Base-by-base conservation (phyloP, 2,888 invertebrate genomes). In the Netelia inedita region DNA sequence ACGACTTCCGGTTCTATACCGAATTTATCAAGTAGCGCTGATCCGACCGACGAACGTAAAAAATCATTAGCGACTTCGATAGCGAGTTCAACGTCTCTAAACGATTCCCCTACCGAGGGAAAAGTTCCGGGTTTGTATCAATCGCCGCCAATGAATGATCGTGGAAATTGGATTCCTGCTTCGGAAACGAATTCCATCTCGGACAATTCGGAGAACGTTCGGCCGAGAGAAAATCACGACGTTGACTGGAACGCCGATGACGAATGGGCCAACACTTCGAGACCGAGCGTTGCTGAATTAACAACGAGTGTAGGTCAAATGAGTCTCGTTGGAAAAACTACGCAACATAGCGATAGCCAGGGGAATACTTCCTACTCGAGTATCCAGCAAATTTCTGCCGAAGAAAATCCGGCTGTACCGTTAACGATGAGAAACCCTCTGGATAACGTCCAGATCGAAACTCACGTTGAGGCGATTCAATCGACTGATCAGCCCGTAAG, bases 281-380 rank as follows among this genome's bases (percentile, higher is more conserved):
- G 82, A 21, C 79, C 79, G 2, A 53, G 14, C 53, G 79, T 85
- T 5, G 59, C 16, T 28, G 85, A 85, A 35, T 50, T 85, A 43
- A 50, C 92, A 1, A 79, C 85, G 41, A 89, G 87, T 41, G 85
- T 93, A 1, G 88, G 89, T 73, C 92, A 93, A 65, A 76, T 93
- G 74, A 91, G 71, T 76, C 74, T 93, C 23, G 85, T 85, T 19
- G 85, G 85, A 23, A 89, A 89, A 68, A 16, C 83, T 16, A 23
- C 55, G 16, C 79, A 72, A 41, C 87, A 85, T 8, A 53, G 78
- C 2, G 90, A 85, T 9, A 53, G 79, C 3, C 90, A 83, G 19
- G 75, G 68, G 41, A 57, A 43, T 46, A 1, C 71, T 1, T 21
- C 76, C 0, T 66, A 78, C 43, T 8, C 63, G 23, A 53, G 9